These are phyloP conservation scores for Microctenopoma lineatum DNA, from an alignment of 2,797 vertebrate genomes.

Conservation along the genomic window DNA sequence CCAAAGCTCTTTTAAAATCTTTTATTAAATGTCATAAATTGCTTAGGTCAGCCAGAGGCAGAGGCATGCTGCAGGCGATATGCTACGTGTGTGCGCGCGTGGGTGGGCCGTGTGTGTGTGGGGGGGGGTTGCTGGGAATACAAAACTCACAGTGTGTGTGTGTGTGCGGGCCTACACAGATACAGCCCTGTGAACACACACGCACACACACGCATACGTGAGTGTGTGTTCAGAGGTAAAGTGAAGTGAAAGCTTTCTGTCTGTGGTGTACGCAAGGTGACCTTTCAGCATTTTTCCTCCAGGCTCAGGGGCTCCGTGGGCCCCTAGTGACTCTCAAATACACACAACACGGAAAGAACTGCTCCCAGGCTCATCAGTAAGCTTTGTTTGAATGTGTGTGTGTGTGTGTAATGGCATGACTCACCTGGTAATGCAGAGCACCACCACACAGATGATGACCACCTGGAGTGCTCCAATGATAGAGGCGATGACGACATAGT, in stretches of 20 bases:
- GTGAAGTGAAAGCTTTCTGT: constrained; percentile 22
- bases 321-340: constrained; percentile 28
- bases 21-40: constrained; percentile 80
- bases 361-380: constrained; percentile 41
- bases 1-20: constrained; percentile 68
- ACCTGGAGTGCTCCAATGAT: constrained; percentile 99
- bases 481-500: constrained; percentile 98
- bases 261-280: constrained; percentile 50
- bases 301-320: constrained; percentile 23
- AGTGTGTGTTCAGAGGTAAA: constrained; percentile 18
- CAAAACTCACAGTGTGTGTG: constrained; percentile 26
- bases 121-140: constrained; percentile 39
- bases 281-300: constrained; percentile 55
- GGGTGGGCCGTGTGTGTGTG: constrained; percentile 19
- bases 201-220: neutral
- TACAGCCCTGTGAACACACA: constrained; percentile 25
- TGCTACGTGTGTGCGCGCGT: neutral
- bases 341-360: constrained; percentile 17
- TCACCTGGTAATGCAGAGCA: constrained; percentile 99
- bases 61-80: constrained; percentile 35
- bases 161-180: constrained; percentile 27
- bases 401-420: constrained; percentile 59
- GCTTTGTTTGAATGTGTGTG: constrained; percentile 24
- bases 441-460: constrained; percentile 98
- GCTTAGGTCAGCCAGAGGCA: constrained; percentile 69